Evolutionary conservation across 2,113 vertebrate species (phyloP), one percentile per base, ranked within the genome.

Genomic region (Mionectes macconnelli): DNA sequence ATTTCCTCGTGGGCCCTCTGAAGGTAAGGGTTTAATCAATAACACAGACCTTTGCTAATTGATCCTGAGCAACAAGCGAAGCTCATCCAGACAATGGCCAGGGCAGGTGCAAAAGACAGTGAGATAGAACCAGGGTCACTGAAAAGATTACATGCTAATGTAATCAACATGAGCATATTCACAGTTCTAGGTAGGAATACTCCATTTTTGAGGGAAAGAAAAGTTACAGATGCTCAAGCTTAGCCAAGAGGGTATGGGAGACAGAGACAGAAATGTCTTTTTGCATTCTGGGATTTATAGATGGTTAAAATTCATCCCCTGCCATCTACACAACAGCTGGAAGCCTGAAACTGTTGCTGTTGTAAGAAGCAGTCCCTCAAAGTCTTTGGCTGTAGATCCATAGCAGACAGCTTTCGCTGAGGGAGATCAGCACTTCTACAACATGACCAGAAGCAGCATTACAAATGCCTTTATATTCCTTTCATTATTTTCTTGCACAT

Each of bases 21-120:
- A 96, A 97, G 96, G 97, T 96, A 97, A 94, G 94, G 17, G 12
- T 66, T 77, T 64, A 55, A 68, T 13, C 66, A 87, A 60, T 33
- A 74, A n/a, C 12, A 37, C 21, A 3, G 16, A 14, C 4, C 19
- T 77, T 66, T 81, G 14, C 24, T 92, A 55, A 44, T 6, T 49
- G 39, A 72, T 70, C 16, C 60, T 70, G 30, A 68, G n/a, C 24
- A 49, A 19, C 21, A 17, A 20, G 31, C 20, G 68, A 83, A 83
- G 18, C 19, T 79, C 64, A 82, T 2, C 3, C 23, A 84, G 35
- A 27, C 20, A 78, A 37, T 20, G 18, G 28, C 28, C 63, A 75
- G 16, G 28, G 16, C 23, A 68, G 12, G 12, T 72, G 18, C 33
- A 63, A 82, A 79, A n/a, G 9, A 5, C 20, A 8, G 3, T 49